Evolutionary conservation across 1,140 invertebrate species (phyloP).

Genomic region (Gryon sp.): DNA sequence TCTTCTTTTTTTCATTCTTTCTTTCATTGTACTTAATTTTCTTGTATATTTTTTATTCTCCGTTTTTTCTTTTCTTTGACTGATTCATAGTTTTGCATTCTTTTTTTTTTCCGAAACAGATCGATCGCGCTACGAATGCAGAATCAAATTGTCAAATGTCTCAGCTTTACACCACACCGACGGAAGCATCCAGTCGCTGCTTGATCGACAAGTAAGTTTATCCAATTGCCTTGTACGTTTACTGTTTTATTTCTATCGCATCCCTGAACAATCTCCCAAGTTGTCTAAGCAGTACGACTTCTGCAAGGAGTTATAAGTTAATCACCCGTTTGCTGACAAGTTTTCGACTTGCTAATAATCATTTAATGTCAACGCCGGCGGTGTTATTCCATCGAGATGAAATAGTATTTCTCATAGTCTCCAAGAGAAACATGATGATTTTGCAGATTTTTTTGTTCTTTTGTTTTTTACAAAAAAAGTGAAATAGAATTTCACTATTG

Average conservation of each 20-base stretch:
- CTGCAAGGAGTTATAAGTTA: background rate
- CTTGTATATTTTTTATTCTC: background rate
- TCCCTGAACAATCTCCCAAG: slow-evolving; percentile 10
- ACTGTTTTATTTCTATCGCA: slow-evolving; percentile 6
- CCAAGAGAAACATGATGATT: too few species aligned
- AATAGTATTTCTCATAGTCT: too few species aligned
- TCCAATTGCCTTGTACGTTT: slow-evolving; percentile 15
- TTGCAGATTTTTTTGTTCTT: too few species aligned
- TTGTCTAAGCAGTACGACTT: slow-evolving; percentile 2
- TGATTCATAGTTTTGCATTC: slow-evolving; percentile 52
- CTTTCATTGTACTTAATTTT: background rate
- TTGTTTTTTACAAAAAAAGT: too few species aligned
- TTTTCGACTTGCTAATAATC: background rate
- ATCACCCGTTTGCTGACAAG: slow-evolving; percentile 14
- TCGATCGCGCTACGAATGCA: slow-evolving; percentile 66
- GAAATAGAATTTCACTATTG: too few species aligned
- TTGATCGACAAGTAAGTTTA: slow-evolving; percentile 63
- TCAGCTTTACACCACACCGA: slow-evolving; percentile 52
- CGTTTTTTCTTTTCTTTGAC: too few species aligned
- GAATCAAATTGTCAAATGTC: slow-evolving; percentile 64
- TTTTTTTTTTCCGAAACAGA: slow-evolving; percentile 43
- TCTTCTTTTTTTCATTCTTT: slow-evolving; percentile 1
- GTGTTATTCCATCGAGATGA: background rate
- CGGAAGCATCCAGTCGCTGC: slow-evolving; percentile 47
- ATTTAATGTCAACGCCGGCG: background rate